Evolutionary conservation across 2,113 vertebrate genomes (phyloP).

Genomic region (Physeter macrocephalus): DNA sequence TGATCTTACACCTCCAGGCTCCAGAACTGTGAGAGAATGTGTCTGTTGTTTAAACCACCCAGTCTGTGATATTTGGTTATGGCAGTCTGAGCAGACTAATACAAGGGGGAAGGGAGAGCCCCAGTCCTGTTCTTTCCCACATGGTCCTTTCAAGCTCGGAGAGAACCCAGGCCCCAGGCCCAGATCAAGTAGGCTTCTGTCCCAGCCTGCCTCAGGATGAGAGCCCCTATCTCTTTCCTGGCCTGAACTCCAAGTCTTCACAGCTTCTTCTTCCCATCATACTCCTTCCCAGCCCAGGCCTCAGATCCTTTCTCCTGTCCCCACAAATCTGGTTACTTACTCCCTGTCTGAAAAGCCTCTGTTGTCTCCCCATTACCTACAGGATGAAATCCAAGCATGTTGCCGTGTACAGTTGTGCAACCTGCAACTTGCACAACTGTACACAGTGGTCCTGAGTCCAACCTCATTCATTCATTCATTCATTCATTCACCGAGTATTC

Average conservation of each 20-base stretch:
- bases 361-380: background rate
- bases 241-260: background rate
- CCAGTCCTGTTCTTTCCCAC: background rate
- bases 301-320: background rate
- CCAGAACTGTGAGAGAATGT: background rate
- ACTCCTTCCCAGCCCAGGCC: background rate
- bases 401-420: accelerated
- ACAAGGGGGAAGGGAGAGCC: accelerated
- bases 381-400: background rate
- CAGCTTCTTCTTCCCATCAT: background rate
- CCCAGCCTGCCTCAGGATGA: background rate
- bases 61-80: background rate
- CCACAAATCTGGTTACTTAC: background rate
- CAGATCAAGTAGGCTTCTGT: background rate
- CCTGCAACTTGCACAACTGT: background rate
- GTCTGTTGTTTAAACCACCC: background rate
- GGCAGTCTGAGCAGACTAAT: background rate
- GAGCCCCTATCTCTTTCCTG: background rate
- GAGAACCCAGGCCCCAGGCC: background rate
- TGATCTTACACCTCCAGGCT: background rate
- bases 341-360: background rate
- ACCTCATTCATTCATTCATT: background rate
- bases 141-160: background rate
- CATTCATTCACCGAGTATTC: background rate
- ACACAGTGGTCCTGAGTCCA: background rate